These are phyloP conservation scores for Centropristis striata DNA, from an alignment of 2,113 vertebrate species.

Conservation along the genomic window DNA sequence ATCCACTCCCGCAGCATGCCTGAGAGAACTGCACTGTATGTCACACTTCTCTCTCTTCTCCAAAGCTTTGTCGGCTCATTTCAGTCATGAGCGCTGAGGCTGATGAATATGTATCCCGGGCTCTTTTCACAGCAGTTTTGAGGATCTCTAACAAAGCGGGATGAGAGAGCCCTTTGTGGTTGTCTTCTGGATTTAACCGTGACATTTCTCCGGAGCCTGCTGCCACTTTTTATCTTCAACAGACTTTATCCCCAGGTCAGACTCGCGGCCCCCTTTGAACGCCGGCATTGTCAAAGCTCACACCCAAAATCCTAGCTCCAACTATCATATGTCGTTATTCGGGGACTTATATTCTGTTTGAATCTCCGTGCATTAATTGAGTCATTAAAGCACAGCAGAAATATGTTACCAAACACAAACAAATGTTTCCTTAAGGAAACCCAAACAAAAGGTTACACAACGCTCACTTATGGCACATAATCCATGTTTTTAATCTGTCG, in stretches of 20 bases:
- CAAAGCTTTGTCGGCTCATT: constrained; percentile 64
- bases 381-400: constrained; percentile 20
- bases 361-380: constrained; percentile 13
- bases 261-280: constrained; percentile 49
- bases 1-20: constrained; percentile 53
- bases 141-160: constrained; percentile 67
- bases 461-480: constrained; percentile 56
- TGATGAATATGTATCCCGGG: constrained; percentile 73
- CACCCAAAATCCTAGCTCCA: constrained; percentile 18
- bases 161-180: constrained; percentile 68
- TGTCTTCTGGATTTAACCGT: constrained; percentile 76
- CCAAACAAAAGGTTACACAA: constrained; percentile 61
- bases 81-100: constrained; percentile 45
- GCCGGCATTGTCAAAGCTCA: constrained; percentile 43
- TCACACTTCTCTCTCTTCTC: constrained; percentile 48
- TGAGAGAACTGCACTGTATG: constrained; percentile 52
- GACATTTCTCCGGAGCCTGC: constrained; percentile 67
- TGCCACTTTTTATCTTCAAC: constrained; percentile 60
- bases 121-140: constrained; percentile 48
- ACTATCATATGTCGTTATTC: constrained; percentile 30
- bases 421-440: constrained; percentile 43
- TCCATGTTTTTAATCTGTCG: constrained; percentile 70
- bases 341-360: not conserved
- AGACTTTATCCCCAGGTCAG: constrained; percentile 71
- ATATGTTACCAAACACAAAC: constrained; percentile 22